Percentiles rank a stretch among this genome's conserved stretches.
phyloP scores from a whole-genome alignment of 2,888 invertebrate genomes.

The Eurois occulta region DNA sequence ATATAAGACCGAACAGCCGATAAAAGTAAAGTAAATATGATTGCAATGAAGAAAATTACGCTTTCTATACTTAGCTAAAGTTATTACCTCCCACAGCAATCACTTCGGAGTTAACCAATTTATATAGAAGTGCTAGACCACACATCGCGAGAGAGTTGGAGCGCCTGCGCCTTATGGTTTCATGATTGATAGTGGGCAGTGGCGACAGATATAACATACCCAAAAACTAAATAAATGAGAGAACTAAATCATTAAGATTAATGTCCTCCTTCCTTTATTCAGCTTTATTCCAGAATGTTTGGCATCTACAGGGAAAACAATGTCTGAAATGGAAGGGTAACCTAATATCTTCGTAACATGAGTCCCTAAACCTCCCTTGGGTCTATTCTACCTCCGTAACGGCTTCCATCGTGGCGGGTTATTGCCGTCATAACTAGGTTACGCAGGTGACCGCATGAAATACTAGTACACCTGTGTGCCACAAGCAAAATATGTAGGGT shows the following conservation, averaged over 20 bases:
- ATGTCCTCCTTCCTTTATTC: not conserved
- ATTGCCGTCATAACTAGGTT: slow-evolving; percentile 48
- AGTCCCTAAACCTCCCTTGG: slow-evolving; percentile 40
- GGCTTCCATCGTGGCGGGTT: slow-evolving; percentile 5
- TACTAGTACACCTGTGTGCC: slow-evolving; percentile 26
- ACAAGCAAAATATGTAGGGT: not conserved
- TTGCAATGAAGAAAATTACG: not conserved
- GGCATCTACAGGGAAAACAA: slow-evolving; percentile 33
- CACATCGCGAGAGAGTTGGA: slow-evolving; percentile 52
- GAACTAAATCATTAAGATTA: slow-evolving; percentile 9
- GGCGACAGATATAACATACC: slow-evolving; percentile 36
- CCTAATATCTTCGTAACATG: slow-evolving; percentile 16
- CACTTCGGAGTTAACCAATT: slow-evolving; percentile 9
- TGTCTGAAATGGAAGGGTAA: slow-evolving; percentile 26
- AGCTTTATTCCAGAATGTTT: slow-evolving; percentile 8
- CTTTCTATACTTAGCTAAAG: slow-evolving; percentile 11
- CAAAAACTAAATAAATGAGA: slow-evolving; percentile 30
- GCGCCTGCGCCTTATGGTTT: slow-evolving; percentile 37
- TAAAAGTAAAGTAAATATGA: not conserved
- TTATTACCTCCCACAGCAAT: slow-evolving; percentile 11
- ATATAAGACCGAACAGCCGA: not conserved
- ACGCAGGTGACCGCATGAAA: slow-evolving; percentile 49
- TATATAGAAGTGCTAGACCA: slow-evolving; percentile 52
- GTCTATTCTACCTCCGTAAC: slow-evolving; percentile 27
- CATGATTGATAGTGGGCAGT: slow-evolving; percentile 47